Evolutionary conservation across 2,113 vertebrate genomes (phyloP).

Genomic region (Scalopus aquaticus): DNA sequence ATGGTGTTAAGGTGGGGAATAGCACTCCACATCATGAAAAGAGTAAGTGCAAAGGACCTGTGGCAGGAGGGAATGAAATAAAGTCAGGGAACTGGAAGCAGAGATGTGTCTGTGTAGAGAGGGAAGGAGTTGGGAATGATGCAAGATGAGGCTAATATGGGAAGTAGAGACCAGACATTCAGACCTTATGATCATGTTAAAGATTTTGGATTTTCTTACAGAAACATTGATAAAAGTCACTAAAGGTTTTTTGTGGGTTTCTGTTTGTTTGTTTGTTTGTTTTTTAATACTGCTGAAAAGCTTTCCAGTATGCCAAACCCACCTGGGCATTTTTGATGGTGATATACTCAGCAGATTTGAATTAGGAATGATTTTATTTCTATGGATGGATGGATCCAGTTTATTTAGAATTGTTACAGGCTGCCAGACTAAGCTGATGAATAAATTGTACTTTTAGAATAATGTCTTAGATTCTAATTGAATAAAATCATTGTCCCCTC

Average conservation of each 20-base stretch:
- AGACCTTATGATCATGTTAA: not conserved
- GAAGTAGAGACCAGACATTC: not conserved
- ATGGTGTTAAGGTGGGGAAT: not conserved
- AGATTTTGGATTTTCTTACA: not conserved
- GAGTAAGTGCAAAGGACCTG: not conserved
- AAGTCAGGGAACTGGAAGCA: not conserved
- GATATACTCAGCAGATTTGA: not conserved
- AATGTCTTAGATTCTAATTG: not conserved
- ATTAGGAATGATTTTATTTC: not conserved
- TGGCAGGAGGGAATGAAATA: not conserved
- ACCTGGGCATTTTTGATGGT: not conserved
- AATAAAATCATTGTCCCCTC: not conserved
- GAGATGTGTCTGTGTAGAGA: not conserved
- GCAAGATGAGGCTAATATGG: not conserved
- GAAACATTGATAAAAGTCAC: not conserved
- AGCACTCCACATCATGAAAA: not conserved
- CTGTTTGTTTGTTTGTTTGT: too few relatives aligned
- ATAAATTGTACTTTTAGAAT: conserved; percentile 30
- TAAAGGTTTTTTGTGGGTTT: not conserved
- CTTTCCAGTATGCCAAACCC: not conserved
- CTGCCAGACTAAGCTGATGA: not conserved
- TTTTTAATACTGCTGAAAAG: not conserved
- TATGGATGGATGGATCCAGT: not conserved
- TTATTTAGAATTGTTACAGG: not conserved
- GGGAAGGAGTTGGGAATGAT: not conserved